These are phyloP conservation scores for Coregonus clupeaformis DNA, from an alignment of 2,113 vertebrate species.

Conservation along the genomic window DNA sequence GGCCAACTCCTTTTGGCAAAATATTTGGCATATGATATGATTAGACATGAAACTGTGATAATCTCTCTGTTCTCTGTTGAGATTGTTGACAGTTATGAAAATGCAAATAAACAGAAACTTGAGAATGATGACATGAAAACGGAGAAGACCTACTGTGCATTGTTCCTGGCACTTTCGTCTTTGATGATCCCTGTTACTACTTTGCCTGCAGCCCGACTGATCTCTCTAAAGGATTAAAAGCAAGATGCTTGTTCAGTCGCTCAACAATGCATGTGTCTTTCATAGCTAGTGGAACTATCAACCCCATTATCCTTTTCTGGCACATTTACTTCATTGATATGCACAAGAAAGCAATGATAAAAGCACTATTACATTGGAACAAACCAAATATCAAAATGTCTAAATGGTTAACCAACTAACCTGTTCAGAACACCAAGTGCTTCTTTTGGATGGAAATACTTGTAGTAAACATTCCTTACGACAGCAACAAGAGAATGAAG, in stretches of 20 bases:
- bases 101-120: neutral
- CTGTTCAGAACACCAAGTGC: constrained; percentile 95
- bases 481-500: constrained; percentile 77
- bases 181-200: constrained; percentile 78
- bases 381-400: neutral
- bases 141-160: constrained; percentile 81
- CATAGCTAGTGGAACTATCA: neutral
- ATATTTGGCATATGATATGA: no score
- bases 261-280: neutral
- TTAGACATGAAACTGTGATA: no score
- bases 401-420: constrained; percentile 61
- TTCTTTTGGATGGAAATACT: constrained; percentile 98
- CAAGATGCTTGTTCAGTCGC: neutral
- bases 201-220: constrained; percentile 89
- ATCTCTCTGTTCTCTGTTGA: no score
- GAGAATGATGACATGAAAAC: neutral
- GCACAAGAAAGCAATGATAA: neutral
- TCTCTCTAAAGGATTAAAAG: constrained; percentile 68
- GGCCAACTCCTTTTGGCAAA: no score
- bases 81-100: no score
- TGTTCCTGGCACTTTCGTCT: constrained; percentile 82
- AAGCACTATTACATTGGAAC: neutral
- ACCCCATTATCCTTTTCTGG: neutral
- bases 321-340: neutral
- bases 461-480: constrained; percentile 91